These are phyloP conservation scores for Catostomus latipinnis DNA, from an alignment of 2,797 vertebrate genomes.

Conservation along the genomic window DNA sequence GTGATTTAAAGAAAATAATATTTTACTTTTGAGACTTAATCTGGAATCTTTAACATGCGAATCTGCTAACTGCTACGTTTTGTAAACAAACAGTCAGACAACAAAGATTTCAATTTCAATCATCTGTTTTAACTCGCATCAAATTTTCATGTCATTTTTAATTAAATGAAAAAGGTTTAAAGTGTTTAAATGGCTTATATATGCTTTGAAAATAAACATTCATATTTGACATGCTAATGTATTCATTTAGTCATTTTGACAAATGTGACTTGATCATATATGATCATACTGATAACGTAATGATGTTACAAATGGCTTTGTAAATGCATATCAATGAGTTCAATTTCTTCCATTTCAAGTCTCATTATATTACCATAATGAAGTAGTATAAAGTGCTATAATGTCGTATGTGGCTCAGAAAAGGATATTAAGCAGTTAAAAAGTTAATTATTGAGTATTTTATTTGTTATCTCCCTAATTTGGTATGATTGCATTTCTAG, in stretches of 20 bases:
- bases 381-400: not conserved
- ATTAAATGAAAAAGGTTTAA: not conserved
- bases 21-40: too few species aligned
- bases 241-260: slow-evolving; percentile 32
- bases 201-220: not conserved
- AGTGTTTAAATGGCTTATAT: not conserved
- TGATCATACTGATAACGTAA: not conserved
- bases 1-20: too few species aligned
- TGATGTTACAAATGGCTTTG: not conserved
- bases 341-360: not conserved
- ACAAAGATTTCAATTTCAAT: too few species aligned
- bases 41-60: too few species aligned
- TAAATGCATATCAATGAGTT: too few species aligned
- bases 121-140: too few species aligned
- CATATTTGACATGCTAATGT: not conserved
- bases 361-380: not conserved
- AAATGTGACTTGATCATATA: not conserved
- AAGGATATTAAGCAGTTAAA: too few species aligned
- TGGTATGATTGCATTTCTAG: too few species aligned
- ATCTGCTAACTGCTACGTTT: too few species aligned
- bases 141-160: not conserved
- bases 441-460: too few species aligned
- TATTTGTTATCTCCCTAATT: too few species aligned
- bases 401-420: not conserved
- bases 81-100: too few species aligned